Percentiles rank a stretch among this genome's conserved stretches.
Evolutionary conservation across 2,113 vertebrate species (phyloP).

Genomic region (Lontra canadensis): DNA sequence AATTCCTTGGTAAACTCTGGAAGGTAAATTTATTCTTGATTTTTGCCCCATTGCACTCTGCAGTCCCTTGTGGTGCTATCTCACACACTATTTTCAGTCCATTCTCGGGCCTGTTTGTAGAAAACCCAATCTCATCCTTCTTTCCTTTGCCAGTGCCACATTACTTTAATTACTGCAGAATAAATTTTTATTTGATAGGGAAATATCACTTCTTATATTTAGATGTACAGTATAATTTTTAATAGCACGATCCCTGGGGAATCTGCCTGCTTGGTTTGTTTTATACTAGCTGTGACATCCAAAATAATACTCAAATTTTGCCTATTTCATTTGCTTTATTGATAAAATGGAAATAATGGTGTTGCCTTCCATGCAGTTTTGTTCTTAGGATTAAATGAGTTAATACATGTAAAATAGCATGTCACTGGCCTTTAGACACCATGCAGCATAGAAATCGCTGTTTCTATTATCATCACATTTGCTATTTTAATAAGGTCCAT

Average conservation of each 20-base stretch:
- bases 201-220: not conserved
- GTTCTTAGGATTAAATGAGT: not conserved
- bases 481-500: not conserved
- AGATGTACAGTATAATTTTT: not conserved
- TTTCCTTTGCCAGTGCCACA: not conserved
- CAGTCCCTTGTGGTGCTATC: fast-evolving
- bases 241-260: not conserved
- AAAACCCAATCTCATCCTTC: not conserved
- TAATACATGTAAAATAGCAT: not conserved
- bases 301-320: not conserved
- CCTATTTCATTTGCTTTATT: not conserved
- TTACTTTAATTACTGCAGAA: not conserved
- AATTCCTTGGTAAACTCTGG: not conserved
- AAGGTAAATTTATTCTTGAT: not conserved
- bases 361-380: not conserved
- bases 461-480: not conserved
- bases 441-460: not conserved
- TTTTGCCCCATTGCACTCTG: not conserved
- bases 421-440: not conserved
- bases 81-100: not conserved
- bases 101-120: not conserved
- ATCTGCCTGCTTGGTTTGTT: not conserved
- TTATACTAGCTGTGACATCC: not conserved
- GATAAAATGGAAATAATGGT: not conserved
- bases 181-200: not conserved